Conservation (phyloP, 2,797 vertebrate species). For the Orestias chungarensis region DNA sequence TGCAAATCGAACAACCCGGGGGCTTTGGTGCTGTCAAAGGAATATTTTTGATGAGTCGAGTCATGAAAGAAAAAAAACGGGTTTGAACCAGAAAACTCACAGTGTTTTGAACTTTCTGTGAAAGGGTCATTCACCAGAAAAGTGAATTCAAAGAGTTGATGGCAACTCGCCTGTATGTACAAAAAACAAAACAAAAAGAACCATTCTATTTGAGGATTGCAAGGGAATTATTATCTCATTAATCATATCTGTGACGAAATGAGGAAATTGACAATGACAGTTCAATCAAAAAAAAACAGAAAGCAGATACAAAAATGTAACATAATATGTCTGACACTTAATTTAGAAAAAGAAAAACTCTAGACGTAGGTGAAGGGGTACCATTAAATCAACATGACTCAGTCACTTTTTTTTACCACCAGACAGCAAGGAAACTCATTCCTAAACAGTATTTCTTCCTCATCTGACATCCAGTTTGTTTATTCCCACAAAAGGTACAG, state of each 20-base stretch:
- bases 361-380: slow-evolving; percentile 9
- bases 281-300: slow-evolving; percentile 38
- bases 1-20: slow-evolving; percentile 41
- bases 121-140: slow-evolving; percentile 20
- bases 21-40: slow-evolving; percentile 29
- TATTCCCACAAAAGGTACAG: not conserved
- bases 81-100: not conserved
- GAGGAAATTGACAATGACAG: slow-evolving; percentile 36
- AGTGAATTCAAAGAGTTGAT: not conserved
- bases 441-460: slow-evolving; percentile 29
- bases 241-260: slow-evolving; percentile 30
- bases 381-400: slow-evolving; percentile 43
- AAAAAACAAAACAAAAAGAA: slow-evolving; percentile 21
- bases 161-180: too few species aligned
- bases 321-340: slow-evolving; percentile 23
- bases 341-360: slow-evolving; percentile 35
- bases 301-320: slow-evolving; percentile 22
- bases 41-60: slow-evolving; percentile 27
- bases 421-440: slow-evolving; percentile 11
- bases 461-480: slow-evolving; percentile 34
- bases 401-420: not conserved
- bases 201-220: slow-evolving; percentile 7
- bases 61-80: slow-evolving; percentile 1
- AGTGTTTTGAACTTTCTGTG: slow-evolving; percentile 20
- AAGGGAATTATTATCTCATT: slow-evolving; percentile 12